Evolutionary conservation across 2,888 invertebrate genomes (phyloP).

Genomic region (Luperina nickerlii): DNA sequence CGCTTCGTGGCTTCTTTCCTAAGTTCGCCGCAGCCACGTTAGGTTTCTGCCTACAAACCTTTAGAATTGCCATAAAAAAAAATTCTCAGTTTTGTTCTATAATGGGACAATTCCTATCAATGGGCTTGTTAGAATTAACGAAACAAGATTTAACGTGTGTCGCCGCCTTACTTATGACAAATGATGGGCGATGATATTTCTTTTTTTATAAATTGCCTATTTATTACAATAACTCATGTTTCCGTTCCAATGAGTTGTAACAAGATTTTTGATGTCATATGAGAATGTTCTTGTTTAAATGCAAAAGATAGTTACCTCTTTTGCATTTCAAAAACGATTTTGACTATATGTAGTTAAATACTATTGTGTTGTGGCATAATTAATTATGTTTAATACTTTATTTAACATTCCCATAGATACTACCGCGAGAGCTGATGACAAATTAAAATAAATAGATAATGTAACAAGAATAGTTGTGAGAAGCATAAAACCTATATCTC

Average conservation of each 20-base stretch:
- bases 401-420: background rate
- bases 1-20: background rate
- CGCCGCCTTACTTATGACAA: slow-evolving; percentile 53
- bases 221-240: slow-evolving; percentile 52
- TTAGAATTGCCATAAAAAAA: background rate
- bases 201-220: slow-evolving; percentile 65
- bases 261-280: slow-evolving; percentile 7
- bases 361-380: background rate
- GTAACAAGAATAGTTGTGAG: slow-evolving; percentile 7
- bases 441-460: background rate
- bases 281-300: background rate
- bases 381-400: background rate
- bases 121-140: slow-evolving; percentile 61
- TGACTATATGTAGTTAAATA: background rate
- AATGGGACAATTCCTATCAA: slow-evolving; percentile 28
- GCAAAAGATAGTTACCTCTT: background rate
- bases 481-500: background rate
- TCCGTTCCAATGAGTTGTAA: slow-evolving; percentile 29
- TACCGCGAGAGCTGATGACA: background rate
- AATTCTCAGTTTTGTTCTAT: background rate
- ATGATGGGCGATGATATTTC: slow-evolving; percentile 60
- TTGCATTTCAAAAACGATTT: background rate
- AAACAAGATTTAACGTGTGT: slow-evolving; percentile 59
- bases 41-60: background rate
- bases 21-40: slow-evolving; percentile 1